These are phyloP conservation scores for Eriocheir sinensis DNA, from an alignment of 1,140 invertebrate species.

Conservation along the genomic window DNA sequence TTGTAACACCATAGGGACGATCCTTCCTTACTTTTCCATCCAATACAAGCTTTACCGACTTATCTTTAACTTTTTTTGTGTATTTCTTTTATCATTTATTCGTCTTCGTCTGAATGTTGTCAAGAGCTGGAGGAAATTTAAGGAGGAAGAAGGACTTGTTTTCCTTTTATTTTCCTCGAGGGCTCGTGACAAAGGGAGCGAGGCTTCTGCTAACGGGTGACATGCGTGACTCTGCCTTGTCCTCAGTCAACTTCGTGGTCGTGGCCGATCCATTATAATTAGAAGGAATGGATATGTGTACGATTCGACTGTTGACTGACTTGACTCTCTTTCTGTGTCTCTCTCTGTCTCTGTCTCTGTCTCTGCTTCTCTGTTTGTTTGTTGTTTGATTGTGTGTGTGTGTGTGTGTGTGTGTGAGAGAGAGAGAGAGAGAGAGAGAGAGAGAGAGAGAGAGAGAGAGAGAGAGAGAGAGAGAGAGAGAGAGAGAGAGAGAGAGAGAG, in stretches of 20 bases:
- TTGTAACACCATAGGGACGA: too few relatives aligned
- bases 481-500: too few relatives aligned
- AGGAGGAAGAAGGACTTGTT: too few relatives aligned
- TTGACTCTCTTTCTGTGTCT: background rate
- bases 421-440: too few relatives aligned
- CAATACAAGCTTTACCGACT: too few relatives aligned
- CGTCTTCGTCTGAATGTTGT: background rate
- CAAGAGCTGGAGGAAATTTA: too few relatives aligned
- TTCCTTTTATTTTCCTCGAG: too few relatives aligned
- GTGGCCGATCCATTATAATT: background rate
- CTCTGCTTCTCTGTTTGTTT: background rate
- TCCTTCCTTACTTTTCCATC: too few relatives aligned
- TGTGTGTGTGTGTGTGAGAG: conserved; percentile 25
- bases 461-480: too few relatives aligned
- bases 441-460: too few relatives aligned
- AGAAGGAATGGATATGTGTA: background rate
- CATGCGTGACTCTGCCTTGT: background rate
- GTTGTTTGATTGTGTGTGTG: background rate
- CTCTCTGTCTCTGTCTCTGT: conserved; percentile 14
- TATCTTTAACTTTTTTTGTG: too few relatives aligned
- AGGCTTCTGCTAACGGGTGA: background rate
- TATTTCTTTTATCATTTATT: too few relatives aligned
- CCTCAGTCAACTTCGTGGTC: background rate
- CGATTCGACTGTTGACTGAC: background rate
- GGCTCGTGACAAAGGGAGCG: background rate